Evolutionary conservation across 2,113 vertebrate genomes (phyloP).

Genomic region (Machaerirhynchus nigripectus): DNA sequence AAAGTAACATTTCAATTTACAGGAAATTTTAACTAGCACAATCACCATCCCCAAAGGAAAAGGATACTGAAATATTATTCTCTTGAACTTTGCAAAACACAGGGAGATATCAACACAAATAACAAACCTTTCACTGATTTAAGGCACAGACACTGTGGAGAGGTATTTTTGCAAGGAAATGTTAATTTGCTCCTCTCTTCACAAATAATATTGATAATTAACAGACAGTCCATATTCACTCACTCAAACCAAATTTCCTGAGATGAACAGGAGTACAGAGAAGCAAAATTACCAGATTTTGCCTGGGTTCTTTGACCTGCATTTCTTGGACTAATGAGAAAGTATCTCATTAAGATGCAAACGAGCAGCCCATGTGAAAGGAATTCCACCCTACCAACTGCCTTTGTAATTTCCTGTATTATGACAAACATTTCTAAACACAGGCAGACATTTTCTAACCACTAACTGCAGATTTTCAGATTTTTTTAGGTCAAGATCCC

Average conservation of each 20-base stretch:
- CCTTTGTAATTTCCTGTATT: not conserved
- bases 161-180: not conserved
- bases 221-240: not conserved
- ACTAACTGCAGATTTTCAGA: not conserved
- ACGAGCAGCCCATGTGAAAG: not conserved
- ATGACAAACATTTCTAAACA: not conserved
- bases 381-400: not conserved
- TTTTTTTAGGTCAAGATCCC: not conserved
- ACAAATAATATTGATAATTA: not conserved
- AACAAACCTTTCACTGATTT: constrained; percentile 1
- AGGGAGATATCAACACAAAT: not conserved
- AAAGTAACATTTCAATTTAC: constrained; percentile 44
- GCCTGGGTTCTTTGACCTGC: not conserved
- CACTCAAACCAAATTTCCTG: not conserved
- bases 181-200: constrained; percentile 9
- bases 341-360: not conserved
- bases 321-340: not conserved
- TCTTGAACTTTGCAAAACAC: constrained; percentile 23
- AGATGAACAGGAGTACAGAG: not conserved
- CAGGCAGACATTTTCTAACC: not conserved
- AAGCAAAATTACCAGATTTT: not conserved
- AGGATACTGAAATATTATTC: not conserved
- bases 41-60: constrained; percentile 10
- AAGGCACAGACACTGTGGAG: not conserved
- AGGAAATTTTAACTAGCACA: not conserved